Evolutionary conservation across 2,888 invertebrate genomes (phyloP).

Genomic region (Thera britannica): DNA sequence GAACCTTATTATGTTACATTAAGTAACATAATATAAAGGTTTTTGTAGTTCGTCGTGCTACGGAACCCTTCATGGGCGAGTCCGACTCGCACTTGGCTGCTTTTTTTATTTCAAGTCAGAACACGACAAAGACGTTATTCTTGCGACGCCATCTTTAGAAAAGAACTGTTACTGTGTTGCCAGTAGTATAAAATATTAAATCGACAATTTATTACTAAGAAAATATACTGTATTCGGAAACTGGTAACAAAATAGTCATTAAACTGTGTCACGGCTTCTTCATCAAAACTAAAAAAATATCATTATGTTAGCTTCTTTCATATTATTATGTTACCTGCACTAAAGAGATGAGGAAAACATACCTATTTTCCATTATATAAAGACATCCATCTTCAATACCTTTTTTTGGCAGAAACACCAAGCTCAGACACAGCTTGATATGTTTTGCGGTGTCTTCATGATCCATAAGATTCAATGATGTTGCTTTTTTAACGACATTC

Average conservation of each 20-base stretch:
- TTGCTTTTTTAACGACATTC: constrained; percentile 2
- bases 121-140: too few species aligned
- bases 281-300: constrained; percentile 1
- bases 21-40: too few species aligned
- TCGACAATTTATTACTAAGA: too few species aligned
- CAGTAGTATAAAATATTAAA: too few species aligned
- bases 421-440: constrained; percentile 1
- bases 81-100: too few species aligned
- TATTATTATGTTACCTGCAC: not conserved
- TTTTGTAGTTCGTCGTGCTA: too few species aligned
- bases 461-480: constrained; percentile 1
- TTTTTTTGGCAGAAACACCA: constrained; percentile 2
- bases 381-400: constrained; percentile 6
- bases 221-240: too few species aligned
- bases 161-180: too few species aligned
- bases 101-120: too few species aligned
- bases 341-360: constrained; percentile 1
- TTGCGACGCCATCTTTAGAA: too few species aligned
- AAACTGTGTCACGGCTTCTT: not conserved
- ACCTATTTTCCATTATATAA: constrained; percentile 5
- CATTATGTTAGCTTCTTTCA: not conserved
- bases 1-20: too few species aligned
- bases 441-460: constrained; percentile 1
- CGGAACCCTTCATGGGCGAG: too few species aligned
- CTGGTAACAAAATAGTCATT: not conserved